Evolutionary conservation across 2,888 invertebrate species (phyloP), one percentile per base, ranked within the genome.

Genomic region (Platerodrilus igneus): DNA sequence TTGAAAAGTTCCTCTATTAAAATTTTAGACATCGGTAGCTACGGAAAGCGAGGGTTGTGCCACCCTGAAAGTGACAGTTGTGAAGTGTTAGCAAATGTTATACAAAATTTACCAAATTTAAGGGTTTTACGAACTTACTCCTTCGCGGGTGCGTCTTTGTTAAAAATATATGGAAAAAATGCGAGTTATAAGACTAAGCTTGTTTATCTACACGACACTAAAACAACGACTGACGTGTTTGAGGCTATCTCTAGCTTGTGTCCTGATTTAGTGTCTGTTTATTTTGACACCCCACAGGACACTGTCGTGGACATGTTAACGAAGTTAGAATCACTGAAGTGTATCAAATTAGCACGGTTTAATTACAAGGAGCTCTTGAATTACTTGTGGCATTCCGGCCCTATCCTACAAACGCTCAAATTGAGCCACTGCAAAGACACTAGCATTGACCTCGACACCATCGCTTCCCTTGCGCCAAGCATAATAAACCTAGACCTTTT

Each of bases 11-110:
- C 75, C 23, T 72, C 71, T 32, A 58, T 83, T 21, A 76, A 76
- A 3, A 73, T 81, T 25, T 70, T 83, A 28, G 79, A 81, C 56
- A 77, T 83, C 49, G 83, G 83, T 25, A 77, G 78, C 71, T 80
- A 78, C 41, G 83, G 83, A 0, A 83, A 83, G 57, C 76, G 77
- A 61, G 77, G 78, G 52, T 74, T 83, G 34, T 81, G 80, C 54
- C 78, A 79, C 48, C 36, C 28, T 3, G 44, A 48, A 31, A 38
- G 52, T 29, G 52, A 58, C 16, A 56, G 58, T 22, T 45, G 39
- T 15, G 77, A 77, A 29, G 75, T 80, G 49, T 71, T 81, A 10
- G 80, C 81, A 4, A 63, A 78, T 44, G 66, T 83, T 30, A 75
- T 83, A 53, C 70, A 74, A 50, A 71, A 75, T 53, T 70, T 82